Percentiles rank a stretch among this genome's conserved stretches.
These are phyloP conservation scores for Steatocranus sp. DNA, from an alignment of 2,797 vertebrate species.

Conservation along the genomic window DNA sequence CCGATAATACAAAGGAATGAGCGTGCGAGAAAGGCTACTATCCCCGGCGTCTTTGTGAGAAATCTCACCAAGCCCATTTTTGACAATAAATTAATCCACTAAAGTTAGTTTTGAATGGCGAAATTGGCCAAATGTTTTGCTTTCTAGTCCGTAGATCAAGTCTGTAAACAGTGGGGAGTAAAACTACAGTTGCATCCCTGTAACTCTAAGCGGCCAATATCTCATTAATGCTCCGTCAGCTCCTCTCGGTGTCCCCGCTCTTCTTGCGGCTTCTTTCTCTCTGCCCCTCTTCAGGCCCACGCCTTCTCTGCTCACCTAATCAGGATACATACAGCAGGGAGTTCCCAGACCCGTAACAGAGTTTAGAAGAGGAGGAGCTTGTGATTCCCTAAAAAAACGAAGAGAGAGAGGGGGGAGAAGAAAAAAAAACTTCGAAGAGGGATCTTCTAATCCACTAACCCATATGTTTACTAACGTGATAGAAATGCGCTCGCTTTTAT, in stretches of 20 bases:
- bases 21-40: conserved; percentile 4
- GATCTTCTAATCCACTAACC: not conserved
- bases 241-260: conserved; percentile 31
- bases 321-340: conserved; percentile 62
- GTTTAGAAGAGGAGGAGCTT: conserved; percentile 68
- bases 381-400: conserved; percentile 53
- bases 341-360: conserved; percentile 66
- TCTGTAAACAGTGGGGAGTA: not conserved
- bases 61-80: conserved; percentile 62
- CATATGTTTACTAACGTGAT: conserved; percentile 1
- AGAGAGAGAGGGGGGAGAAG: not conserved
- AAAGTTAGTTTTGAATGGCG: not conserved
- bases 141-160: not conserved
- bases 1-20: conserved; percentile 43
- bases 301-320: conserved; percentile 64
- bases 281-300: conserved; percentile 11
- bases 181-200: conserved; percentile 58
- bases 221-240: conserved; percentile 60
- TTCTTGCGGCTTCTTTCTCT: not conserved
- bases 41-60: conserved; percentile 53
- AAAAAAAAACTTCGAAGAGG: not conserved
- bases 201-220: conserved; percentile 27
- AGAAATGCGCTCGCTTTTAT: not conserved
- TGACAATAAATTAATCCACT: conserved; percentile 40
- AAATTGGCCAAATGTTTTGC: not conserved